phyloP scores from a whole-genome alignment of 2,888 invertebrate species.

The Apoda limacodes region DNA sequence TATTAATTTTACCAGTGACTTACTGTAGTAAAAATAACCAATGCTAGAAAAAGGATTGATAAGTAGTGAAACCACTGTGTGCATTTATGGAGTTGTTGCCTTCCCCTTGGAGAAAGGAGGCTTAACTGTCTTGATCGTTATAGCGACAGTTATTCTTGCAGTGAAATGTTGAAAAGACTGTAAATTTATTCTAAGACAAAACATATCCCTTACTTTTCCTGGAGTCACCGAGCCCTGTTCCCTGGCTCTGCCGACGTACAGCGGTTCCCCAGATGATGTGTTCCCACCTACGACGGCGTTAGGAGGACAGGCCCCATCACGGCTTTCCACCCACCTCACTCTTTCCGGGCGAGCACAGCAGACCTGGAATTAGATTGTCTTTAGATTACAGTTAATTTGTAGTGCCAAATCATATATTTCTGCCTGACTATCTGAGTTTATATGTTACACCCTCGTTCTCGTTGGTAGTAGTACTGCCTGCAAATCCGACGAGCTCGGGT shows the following conservation, averaged over 20 bases:
- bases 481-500: too few species aligned
- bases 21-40: too few species aligned
- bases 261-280: slow-evolving; percentile 50
- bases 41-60: too few species aligned
- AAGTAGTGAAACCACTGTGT: too few species aligned
- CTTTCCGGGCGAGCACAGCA: slow-evolving; percentile 45
- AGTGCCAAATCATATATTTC: too few species aligned
- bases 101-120: too few species aligned
- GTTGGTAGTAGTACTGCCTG: too few species aligned
- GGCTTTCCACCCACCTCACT: slow-evolving; percentile 54
- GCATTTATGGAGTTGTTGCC: too few species aligned
- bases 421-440: too few species aligned
- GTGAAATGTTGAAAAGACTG: slow-evolving; percentile 2
- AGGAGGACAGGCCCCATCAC: slow-evolving; percentile 52
- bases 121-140: neutral
- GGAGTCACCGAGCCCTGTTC: slow-evolving; percentile 68
- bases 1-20: too few species aligned
- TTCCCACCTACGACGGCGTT: slow-evolving; percentile 63
- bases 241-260: slow-evolving; percentile 66
- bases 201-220: slow-evolving; percentile 53
- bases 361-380: slow-evolving; percentile 40
- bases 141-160: neutral
- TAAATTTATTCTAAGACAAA: neutral
- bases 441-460: too few species aligned
- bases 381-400: too few species aligned